Percentiles rank a stretch among this genome's conserved stretches.
phyloP scores from a whole-genome alignment of 2,888 invertebrate genomes.

The Autographa gamma region DNA sequence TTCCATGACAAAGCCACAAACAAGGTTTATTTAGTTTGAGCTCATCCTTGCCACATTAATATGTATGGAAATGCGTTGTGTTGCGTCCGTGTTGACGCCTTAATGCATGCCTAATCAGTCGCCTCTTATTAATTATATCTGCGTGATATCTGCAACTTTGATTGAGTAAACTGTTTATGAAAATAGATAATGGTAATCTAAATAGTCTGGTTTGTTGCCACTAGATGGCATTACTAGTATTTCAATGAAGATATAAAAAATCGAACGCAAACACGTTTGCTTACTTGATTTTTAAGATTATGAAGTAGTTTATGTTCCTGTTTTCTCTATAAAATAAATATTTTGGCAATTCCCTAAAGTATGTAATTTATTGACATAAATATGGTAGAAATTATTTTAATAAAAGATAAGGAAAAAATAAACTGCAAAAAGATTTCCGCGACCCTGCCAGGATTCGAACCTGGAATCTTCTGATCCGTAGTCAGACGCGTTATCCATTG shows the following conservation, averaged over 20 bases:
- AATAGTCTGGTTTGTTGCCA: background rate
- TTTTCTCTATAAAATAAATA: background rate
- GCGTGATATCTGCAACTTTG: slow-evolving; percentile 14
- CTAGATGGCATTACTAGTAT: slow-evolving; percentile 1
- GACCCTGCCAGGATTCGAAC: slow-evolving; percentile 91
- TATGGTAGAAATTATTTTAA: slow-evolving; percentile 12
- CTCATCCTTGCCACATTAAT: slow-evolving; percentile 65
- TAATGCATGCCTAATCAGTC: slow-evolving; percentile 50
- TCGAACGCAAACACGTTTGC: background rate
- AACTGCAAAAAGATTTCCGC: slow-evolving; percentile 55
- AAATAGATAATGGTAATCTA: background rate
- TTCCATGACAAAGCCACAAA: slow-evolving; percentile 66
- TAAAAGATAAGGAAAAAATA: slow-evolving; percentile 42
- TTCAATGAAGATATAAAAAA: background rate
- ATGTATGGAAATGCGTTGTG: slow-evolving; percentile 65
- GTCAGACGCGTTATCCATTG: slow-evolving; percentile 92
- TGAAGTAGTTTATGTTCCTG: background rate
- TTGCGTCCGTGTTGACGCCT: slow-evolving; percentile 23
- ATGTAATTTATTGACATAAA: background rate
- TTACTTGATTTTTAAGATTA: background rate
- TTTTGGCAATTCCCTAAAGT: background rate
- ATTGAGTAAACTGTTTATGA: background rate
- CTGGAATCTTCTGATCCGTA: slow-evolving; percentile 93
- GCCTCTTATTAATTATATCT: slow-evolving; percentile 19
- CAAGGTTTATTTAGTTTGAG: slow-evolving; percentile 62